A percentile compares a stretch with the other conserved stretches of the same genome.
Evolutionary conservation across 2,888 invertebrate species (phyloP).

Genomic region (Anorthoa munda): DNA sequence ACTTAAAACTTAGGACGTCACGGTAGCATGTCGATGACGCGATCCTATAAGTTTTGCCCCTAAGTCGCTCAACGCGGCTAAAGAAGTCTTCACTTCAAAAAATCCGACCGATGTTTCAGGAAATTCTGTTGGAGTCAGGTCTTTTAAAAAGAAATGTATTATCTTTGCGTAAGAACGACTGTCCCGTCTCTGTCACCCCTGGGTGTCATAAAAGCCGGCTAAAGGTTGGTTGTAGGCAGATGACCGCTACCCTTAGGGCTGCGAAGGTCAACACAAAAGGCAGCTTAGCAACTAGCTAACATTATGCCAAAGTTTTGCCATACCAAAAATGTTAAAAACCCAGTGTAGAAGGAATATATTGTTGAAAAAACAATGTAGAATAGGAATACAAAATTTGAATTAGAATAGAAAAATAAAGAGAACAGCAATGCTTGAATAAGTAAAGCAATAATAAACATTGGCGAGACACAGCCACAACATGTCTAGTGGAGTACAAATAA

Average conservation of each 20-base stretch:
- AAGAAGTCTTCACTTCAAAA: too few relatives aligned
- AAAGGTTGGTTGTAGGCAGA: conserved; percentile 52
- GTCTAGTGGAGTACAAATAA: conserved; percentile 60
- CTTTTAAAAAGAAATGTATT: conserved; percentile 11
- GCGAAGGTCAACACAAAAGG: conserved; percentile 44
- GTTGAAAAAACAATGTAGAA: conserved; percentile 5
- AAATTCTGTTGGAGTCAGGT: background rate
- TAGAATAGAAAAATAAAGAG: conserved; percentile 22
- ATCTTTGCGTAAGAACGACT: conserved; percentile 15
- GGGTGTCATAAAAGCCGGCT: conserved; percentile 41
- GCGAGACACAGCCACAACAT: conserved; percentile 38
- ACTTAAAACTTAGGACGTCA: too few relatives aligned
- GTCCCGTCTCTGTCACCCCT: conserved; percentile 19
- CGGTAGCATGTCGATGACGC: too few relatives aligned
- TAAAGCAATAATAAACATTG: conserved; percentile 26
- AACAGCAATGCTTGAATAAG: conserved; percentile 21
- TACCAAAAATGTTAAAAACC: conserved; percentile 1
- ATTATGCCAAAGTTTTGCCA: conserved; percentile 30
- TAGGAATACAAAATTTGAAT: conserved; percentile 3
- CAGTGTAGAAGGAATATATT: background rate
- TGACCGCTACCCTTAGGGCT: conserved; percentile 57
- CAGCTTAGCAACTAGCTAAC: conserved; percentile 29
- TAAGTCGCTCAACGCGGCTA: too few relatives aligned
- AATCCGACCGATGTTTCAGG: background rate
- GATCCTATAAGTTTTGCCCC: too few relatives aligned